A percentile compares a stretch with the other conserved stretches of the same genome.
Conservation (phyloP, 2,113 vertebrate genomes). For the Aviceda subcristata region DNA sequence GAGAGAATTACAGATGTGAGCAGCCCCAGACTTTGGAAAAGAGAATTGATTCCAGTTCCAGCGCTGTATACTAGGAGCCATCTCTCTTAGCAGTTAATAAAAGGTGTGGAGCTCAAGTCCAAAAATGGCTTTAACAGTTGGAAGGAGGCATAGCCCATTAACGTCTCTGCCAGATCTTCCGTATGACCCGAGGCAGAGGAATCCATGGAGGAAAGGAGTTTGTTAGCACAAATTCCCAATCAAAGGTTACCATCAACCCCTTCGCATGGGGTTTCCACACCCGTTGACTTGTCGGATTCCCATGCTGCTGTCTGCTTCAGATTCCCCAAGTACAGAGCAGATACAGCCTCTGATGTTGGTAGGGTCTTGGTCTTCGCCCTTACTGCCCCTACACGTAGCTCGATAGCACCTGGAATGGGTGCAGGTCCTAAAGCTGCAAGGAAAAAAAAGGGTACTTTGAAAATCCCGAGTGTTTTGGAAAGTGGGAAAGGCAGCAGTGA, state of each 20-base stretch:
- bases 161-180: not conserved
- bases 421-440: not conserved
- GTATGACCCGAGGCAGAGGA: not conserved
- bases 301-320: not conserved
- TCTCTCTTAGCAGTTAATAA: not conserved
- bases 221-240: not conserved
- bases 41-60: not conserved
- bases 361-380: not conserved
- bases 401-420: not conserved
- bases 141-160: not conserved
- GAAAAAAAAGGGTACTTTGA: not conserved
- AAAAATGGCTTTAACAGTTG: conserved; percentile 32
- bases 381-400: not conserved
- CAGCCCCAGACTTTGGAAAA: not conserved
- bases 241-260: not conserved
- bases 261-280: not conserved
- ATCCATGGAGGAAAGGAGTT: not conserved
- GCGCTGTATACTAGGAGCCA: not conserved
- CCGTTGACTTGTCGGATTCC: not conserved
- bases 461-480: not conserved
- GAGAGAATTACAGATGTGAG: not conserved
- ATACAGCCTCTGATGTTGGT: not conserved
- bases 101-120: conserved; percentile 18
- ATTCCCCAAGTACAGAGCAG: not conserved
- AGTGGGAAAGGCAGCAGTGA: not conserved